Percentiles rank a stretch among this genome's conserved stretches.
Evolutionary conservation across 2,113 vertebrate species (phyloP).

Genomic region (Thalassarche chlororhynchos): DNA sequence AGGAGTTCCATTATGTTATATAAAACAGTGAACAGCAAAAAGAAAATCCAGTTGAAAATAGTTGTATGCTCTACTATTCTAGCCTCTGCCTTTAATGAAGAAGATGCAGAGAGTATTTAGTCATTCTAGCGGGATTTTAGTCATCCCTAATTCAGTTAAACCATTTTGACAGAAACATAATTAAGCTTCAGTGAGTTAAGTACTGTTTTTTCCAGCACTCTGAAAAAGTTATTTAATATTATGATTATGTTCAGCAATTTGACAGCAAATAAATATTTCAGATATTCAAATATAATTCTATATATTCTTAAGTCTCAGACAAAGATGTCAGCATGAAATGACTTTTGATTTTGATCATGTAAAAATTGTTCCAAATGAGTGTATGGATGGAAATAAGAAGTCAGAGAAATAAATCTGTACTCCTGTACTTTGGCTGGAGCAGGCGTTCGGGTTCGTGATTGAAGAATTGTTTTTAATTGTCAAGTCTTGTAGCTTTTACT

Average conservation of each 20-base stretch:
- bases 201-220: neutral
- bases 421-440: neutral
- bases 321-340: neutral
- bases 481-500: neutral
- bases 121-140: slow-evolving; percentile 23
- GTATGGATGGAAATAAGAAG: neutral
- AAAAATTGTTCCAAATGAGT: neutral
- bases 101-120: neutral
- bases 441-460: neutral
- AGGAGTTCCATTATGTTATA: neutral
- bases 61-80: neutral
- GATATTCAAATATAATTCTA: neutral
- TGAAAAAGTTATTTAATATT: slow-evolving; percentile 4
- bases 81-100: neutral
- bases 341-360: neutral
- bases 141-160: slow-evolving; percentile 42
- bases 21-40: neutral
- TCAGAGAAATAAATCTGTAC: neutral
- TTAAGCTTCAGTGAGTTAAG: neutral
- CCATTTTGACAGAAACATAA: slow-evolving; percentile 33
- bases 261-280: slow-evolving; percentile 37
- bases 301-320: neutral
- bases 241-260: slow-evolving; percentile 11
- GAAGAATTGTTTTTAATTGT: neutral
- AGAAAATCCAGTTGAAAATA: neutral